Conservation (phyloP, 2,797 vertebrate species). For the Carcharodon carcharias region DNA sequence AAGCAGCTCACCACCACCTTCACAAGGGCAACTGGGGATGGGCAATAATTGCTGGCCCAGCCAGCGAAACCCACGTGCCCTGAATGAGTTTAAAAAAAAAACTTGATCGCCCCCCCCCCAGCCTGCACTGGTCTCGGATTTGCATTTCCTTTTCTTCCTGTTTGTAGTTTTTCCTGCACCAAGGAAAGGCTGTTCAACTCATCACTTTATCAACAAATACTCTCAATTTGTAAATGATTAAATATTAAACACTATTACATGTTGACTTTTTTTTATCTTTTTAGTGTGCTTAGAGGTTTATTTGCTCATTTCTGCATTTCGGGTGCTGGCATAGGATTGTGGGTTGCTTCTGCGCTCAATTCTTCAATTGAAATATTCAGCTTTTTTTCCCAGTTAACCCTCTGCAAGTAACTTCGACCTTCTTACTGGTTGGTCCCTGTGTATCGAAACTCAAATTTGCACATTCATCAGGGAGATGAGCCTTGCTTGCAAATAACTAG, state of each 20-base stretch:
- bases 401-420: too few relatives aligned
- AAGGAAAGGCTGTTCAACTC: background rate
- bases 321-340: background rate
- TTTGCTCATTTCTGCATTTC: background rate
- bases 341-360: background rate
- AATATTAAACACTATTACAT: background rate
- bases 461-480: background rate
- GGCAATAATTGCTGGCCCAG: too few relatives aligned
- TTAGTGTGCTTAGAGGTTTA: background rate
- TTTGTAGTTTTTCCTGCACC: background rate
- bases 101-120: background rate
- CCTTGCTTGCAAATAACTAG: background rate
- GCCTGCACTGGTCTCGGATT: background rate
- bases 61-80: too few relatives aligned
- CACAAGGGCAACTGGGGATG: too few relatives aligned
- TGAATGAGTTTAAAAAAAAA: too few relatives aligned
- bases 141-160: background rate
- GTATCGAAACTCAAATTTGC: too few relatives aligned
- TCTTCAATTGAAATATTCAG: background rate
- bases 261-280: background rate
- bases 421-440: too few relatives aligned
- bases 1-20: too few relatives aligned
- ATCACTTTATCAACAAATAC: background rate
- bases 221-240: background rate
- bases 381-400: background rate